A percentile compares a stretch with the other conserved stretches of the same genome.
These are phyloP conservation scores for Acanthornis magna DNA, from an alignment of 2,797 vertebrate genomes.

Conservation along the genomic window DNA sequence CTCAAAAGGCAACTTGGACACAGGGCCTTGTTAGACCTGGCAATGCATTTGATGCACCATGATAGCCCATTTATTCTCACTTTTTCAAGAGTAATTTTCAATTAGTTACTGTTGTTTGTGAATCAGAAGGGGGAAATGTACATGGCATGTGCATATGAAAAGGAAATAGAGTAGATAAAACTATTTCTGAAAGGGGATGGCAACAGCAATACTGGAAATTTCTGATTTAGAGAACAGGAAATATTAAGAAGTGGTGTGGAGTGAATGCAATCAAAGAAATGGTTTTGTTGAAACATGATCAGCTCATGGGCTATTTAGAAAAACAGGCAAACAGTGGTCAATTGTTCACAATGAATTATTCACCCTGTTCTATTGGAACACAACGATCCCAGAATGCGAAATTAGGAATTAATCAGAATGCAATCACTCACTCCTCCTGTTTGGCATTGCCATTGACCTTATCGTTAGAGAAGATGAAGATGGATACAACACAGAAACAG, in stretches of 20 bases:
- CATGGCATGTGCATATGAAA: background rate
- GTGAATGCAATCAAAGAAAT: background rate
- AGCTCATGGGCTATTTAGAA: background rate
- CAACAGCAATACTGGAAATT: background rate
- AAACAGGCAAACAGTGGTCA: slow-evolving; percentile 50
- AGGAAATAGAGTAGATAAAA: background rate
- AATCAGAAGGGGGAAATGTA: background rate
- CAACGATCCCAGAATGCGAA: slow-evolving; percentile 45
- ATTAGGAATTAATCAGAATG: slow-evolving; percentile 45
- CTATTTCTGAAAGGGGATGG: background rate
- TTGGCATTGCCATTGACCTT: slow-evolving; percentile 46
- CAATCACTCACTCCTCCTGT: background rate
- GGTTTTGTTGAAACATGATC: background rate
- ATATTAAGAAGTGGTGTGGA: background rate
- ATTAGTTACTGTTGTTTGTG: background rate
- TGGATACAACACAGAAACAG: background rate
- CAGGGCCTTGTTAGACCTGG: background rate
- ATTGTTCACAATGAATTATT: slow-evolving; percentile 51
- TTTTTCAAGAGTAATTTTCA: background rate
- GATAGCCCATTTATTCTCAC: background rate
- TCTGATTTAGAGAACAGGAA: background rate
- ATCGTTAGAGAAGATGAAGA: background rate
- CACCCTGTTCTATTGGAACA: slow-evolving; percentile 19
- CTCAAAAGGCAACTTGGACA: background rate
- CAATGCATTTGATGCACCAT: background rate